phyloP scores from a whole-genome alignment of 2,113 vertebrate genomes.

The Mungos mungo region DNA sequence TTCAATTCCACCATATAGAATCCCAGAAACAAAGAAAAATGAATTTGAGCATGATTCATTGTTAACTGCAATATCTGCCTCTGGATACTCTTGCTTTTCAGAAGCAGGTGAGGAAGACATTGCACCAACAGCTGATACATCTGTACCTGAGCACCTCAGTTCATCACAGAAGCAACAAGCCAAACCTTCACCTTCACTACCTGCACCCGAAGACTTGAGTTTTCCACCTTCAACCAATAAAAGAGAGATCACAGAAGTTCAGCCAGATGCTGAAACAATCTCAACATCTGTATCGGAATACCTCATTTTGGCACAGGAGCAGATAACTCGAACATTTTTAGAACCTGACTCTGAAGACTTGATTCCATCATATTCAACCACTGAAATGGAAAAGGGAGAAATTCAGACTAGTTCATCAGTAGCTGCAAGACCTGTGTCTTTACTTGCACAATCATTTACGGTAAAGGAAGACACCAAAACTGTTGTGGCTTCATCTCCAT shows the following conservation, averaged over 20 bases:
- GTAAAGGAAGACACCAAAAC: conserved; percentile 36
- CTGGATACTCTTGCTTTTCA: conserved; percentile 36
- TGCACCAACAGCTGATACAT: not conserved
- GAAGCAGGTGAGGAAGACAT: conserved; percentile 50
- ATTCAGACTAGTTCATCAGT: not conserved
- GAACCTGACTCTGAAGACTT: conserved; percentile 30
- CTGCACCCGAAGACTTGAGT: not conserved
- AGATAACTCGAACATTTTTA: not conserved
- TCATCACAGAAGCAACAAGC: conserved; percentile 16
- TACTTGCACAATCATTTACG: not conserved
- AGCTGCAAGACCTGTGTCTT: not conserved
- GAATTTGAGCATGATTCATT: not conserved
- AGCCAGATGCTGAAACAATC: not conserved
- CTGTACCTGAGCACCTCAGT: conserved; percentile 40
- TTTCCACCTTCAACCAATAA: not conserved
- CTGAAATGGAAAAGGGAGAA: conserved; percentile 41
- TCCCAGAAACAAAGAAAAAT: conserved; percentile 38
- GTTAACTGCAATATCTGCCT: conserved; percentile 21
- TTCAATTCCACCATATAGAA: conserved; percentile 64
- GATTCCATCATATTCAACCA: not conserved
- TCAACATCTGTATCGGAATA: conserved; percentile 69
- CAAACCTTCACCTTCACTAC: not conserved
- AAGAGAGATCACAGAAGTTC: not conserved
- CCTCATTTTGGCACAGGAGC: conserved; percentile 59
- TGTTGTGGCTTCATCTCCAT: not conserved